Base-by-base conservation (phyloP, 2,113 vertebrate genomes). In the Smithornis capensis region DNA sequence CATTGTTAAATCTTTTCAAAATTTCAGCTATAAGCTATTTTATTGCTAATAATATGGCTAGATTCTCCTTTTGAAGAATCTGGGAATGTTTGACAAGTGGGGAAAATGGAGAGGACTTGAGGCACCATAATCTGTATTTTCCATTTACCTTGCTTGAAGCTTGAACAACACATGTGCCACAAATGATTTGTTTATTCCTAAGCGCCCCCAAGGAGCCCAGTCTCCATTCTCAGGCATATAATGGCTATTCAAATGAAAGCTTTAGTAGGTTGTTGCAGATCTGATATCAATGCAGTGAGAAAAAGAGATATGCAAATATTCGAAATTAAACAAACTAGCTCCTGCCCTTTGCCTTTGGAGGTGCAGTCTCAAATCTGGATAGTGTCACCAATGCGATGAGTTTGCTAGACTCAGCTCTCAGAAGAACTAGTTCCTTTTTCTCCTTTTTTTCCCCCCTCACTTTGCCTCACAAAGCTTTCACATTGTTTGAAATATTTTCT, bases 41-140 rank as follows among this genome's bases (percentile, higher is more conserved):
- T 90, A 97, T 97, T 95, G 83, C 88, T 96, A 96, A 96, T 96
- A 96, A 90, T 95, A 95, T 95, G 94, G 89, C 87, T 90, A 93
- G 95, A 83, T 94, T 94, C 90, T 96, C 89, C 93, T 95, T 97
- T 96, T 96, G 79, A 94, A 92, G 89, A 95, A 96, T 85, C 82
- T 95, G 91, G 92, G 91, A 95, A 91, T 94, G 92, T 87, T 93
- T 93, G 91, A 95, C 95, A 92, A 89, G 92, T 92, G 50, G 52
- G 56, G 93, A 96, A 97, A 96, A 95, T 89, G 79, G 73, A 95
- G 96, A 97, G 90, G 90, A 89, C 92, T 96, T 95, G 90, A 95
- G 90, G 73, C 92, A 94, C 93, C 93, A 59, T 94, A 95, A 94
- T 96, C 95, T 94, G 82, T 95, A 67, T 96, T 95, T 96, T 94